These are phyloP conservation scores for Sarcoramphus papa DNA, from an alignment of 2,797 vertebrate genomes.

Conservation along the genomic window DNA sequence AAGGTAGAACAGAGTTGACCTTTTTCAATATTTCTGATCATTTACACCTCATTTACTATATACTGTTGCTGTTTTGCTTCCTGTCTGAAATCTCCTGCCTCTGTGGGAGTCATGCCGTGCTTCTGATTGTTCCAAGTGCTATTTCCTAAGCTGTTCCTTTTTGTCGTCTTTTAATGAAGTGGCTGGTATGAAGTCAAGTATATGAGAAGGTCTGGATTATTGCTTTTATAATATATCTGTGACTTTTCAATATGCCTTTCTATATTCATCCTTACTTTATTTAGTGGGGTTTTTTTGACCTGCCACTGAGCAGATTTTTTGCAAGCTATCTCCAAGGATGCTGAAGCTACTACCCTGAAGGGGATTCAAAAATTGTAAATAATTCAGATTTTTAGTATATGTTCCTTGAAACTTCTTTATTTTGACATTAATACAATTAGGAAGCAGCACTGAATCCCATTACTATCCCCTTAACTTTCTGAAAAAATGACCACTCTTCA, in stretches of 20 bases:
- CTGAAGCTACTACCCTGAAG: background rate
- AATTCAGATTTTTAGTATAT: background rate
- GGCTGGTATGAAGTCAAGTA: background rate
- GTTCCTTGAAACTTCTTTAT: background rate
- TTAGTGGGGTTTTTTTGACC: background rate
- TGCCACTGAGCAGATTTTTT: background rate
- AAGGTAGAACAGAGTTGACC: background rate
- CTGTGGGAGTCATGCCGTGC: background rate
- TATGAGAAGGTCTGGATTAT: background rate
- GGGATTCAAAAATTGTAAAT: background rate
- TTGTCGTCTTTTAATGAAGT: background rate
- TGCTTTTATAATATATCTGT: background rate
- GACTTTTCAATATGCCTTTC: background rate
- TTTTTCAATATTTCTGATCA: background rate
- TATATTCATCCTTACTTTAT: background rate
- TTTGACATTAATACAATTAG: background rate
- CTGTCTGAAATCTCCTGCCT: background rate
- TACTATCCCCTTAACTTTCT: background rate
- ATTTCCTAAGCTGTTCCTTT: background rate
- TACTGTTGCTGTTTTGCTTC: background rate
- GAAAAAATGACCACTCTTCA: background rate
- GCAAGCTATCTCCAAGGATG: background rate
- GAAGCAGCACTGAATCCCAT: background rate
- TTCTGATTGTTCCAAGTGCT: background rate
- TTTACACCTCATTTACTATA: background rate